These are phyloP conservation scores for Enteromius treurensis DNA, from an alignment of 2,797 vertebrate species.

Conservation along the genomic window DNA sequence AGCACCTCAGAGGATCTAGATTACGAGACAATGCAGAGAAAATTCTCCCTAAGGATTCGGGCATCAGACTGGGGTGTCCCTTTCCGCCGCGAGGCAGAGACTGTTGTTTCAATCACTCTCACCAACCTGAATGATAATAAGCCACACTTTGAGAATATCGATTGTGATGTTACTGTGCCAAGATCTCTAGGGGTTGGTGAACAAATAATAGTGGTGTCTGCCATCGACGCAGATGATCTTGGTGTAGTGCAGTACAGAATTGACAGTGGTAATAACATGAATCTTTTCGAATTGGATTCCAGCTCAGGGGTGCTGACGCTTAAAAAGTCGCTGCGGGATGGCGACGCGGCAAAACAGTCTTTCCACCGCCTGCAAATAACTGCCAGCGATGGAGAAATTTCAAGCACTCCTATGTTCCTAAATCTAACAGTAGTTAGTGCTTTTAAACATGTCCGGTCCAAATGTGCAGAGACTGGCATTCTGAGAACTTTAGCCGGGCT, in stretches of 20 bases:
- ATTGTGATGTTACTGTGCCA: constrained; percentile 83
- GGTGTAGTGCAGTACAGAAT: constrained; percentile 84
- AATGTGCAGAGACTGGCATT: constrained; percentile 84
- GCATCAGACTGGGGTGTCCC: constrained; percentile 87
- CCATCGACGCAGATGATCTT: constrained; percentile 86
- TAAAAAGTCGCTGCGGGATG: constrained; percentile 77
- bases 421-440: constrained; percentile 80
- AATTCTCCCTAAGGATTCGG: constrained; percentile 81
- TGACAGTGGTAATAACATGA: constrained; percentile 81
- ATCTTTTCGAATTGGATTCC: constrained; percentile 81
- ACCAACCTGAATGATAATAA: constrained; percentile 87
- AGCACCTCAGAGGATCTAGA: constrained; percentile 81
- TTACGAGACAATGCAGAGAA: constrained; percentile 85
- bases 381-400: constrained; percentile 84
- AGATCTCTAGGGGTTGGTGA: constrained; percentile 82
- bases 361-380: constrained; percentile 83
- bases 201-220: constrained; percentile 84
- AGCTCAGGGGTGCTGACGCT: constrained; percentile 84
- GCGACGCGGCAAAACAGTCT: constrained; percentile 72
- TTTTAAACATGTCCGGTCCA: constrained; percentile 73
- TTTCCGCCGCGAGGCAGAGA: constrained; percentile 82
- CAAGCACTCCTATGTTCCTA: constrained; percentile 76
- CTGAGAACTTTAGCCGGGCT: constrained; percentile 83
- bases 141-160: constrained; percentile 85
- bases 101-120: constrained; percentile 78